A percentile compares a stretch with the other conserved stretches of the same genome.
Evolutionary conservation across 2,113 vertebrate genomes (phyloP).

Genomic region (Mionectes macconnelli): DNA sequence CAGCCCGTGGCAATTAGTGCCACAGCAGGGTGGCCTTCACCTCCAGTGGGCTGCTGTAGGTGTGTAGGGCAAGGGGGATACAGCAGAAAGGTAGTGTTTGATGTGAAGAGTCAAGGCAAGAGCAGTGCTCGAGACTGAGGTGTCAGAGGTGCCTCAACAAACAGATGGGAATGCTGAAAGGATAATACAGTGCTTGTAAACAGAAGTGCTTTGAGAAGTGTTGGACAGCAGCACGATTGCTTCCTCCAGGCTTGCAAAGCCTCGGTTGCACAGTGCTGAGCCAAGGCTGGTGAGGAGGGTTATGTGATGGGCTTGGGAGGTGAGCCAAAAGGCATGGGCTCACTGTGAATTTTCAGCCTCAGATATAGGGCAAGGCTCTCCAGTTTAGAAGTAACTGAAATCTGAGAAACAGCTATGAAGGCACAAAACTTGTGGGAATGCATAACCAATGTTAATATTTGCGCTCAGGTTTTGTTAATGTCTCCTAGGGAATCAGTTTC

Average conservation of each 20-base stretch:
- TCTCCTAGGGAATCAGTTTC: background rate
- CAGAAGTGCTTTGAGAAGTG: background rate
- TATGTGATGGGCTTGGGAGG: background rate
- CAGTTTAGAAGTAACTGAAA: background rate
- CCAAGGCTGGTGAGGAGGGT: background rate
- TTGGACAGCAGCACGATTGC: background rate
- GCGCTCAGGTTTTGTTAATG: background rate
- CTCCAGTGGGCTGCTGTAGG: background rate
- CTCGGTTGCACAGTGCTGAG: background rate
- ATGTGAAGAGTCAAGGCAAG: background rate
- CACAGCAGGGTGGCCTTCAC: background rate
- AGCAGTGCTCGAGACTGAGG: background rate
- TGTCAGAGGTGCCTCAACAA: background rate
- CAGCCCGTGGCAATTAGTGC: background rate
- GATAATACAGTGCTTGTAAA: background rate
- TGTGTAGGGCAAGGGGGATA: background rate
- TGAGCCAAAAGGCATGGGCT: background rate
- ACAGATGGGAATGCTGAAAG: background rate
- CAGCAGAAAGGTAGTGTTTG: background rate
- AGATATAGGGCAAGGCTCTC: background rate
- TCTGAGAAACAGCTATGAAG: background rate
- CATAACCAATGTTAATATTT: background rate
- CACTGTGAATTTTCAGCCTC: background rate
- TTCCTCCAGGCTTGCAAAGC: background rate
- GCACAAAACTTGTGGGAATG: background rate